phyloP scores from a whole-genome alignment of 2,888 invertebrate species.

The Cosmia pyralina region DNA sequence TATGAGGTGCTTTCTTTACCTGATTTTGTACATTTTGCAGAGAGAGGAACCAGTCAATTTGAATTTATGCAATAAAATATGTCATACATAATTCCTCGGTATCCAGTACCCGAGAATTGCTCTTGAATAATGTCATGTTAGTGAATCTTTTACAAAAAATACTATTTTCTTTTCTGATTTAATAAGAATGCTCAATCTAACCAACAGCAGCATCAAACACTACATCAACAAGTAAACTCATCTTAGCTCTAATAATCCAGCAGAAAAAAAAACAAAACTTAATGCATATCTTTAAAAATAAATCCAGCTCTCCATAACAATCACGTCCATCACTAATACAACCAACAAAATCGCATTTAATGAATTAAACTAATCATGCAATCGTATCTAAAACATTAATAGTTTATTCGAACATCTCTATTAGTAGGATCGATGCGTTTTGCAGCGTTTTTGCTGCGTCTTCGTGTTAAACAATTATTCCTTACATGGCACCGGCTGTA shows the following conservation, averaged over 20 bases:
- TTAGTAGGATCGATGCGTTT: constrained; percentile 58
- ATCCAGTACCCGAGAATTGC: background rate
- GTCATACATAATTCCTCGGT: background rate
- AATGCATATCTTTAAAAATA: background rate
- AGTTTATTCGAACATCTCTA: constrained; percentile 55
- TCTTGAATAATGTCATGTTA: background rate
- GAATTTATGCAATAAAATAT: constrained; percentile 24
- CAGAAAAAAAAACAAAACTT: background rate
- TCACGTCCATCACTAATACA: constrained; percentile 7
- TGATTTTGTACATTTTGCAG: background rate
- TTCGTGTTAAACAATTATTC: constrained; percentile 67
- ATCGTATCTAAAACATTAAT: constrained; percentile 16
- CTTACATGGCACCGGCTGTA: constrained; percentile 49
- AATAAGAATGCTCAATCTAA: background rate
- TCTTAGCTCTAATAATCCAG: background rate
- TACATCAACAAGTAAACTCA: background rate
- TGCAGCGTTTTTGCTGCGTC: constrained; percentile 45
- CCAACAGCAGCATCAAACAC: too few relatives aligned
- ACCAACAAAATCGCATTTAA: constrained; percentile 8
- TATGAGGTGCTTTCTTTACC: constrained; percentile 32
- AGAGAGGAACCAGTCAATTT: background rate
- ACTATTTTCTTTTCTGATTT: background rate
- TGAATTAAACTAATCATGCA: constrained; percentile 32
- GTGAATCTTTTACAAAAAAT: background rate
- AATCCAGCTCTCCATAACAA: background rate